Evolutionary conservation across 2,888 invertebrate species (phyloP).

Genomic region (Lissonota sp.): DNA sequence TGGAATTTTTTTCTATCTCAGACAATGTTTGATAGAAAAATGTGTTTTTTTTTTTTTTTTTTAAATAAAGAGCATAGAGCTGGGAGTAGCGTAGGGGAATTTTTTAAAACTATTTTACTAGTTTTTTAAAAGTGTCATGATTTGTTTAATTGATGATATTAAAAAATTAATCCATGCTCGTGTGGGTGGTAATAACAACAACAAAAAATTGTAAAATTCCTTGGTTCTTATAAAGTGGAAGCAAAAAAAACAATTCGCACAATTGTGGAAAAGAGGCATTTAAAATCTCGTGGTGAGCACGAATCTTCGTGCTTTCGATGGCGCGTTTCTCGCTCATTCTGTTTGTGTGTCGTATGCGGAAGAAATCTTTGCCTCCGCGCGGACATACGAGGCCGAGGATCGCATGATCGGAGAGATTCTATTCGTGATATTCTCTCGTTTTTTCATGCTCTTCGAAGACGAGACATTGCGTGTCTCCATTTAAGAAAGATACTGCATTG

Average conservation of each 20-base stretch:
- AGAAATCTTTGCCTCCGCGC: conserved; percentile 37
- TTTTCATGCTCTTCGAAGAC: not conserved
- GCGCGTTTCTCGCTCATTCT: conserved; percentile 29
- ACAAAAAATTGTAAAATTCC: not conserved
- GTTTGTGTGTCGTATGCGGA: conserved; percentile 35
- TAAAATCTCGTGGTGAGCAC: conserved; percentile 21
- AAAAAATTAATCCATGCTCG: not conserved
- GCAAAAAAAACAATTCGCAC: not conserved
- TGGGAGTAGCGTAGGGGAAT: no score
- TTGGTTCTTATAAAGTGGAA: not conserved
- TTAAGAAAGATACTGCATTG: conserved; percentile 15
- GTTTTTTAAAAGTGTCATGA: no score
- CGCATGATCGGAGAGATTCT: conserved; percentile 42
- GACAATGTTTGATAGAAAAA: no score
- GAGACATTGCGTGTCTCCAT: conserved; percentile 49
- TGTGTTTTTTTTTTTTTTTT: no score
- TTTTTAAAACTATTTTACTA: no score
- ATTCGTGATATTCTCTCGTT: conserved; percentile 18
- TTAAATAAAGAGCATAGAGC: no score
- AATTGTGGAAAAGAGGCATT: not conserved
- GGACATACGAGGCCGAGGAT: conserved; percentile 26
- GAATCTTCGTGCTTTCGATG: conserved; percentile 55
- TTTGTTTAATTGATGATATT: no score
- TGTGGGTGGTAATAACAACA: not conserved
- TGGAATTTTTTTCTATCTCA: no score